Percentiles rank a stretch among this genome's conserved stretches.
Evolutionary conservation across 2,113 vertebrate genomes (phyloP).

Genomic region (Pachypanchax playfairii): DNA sequence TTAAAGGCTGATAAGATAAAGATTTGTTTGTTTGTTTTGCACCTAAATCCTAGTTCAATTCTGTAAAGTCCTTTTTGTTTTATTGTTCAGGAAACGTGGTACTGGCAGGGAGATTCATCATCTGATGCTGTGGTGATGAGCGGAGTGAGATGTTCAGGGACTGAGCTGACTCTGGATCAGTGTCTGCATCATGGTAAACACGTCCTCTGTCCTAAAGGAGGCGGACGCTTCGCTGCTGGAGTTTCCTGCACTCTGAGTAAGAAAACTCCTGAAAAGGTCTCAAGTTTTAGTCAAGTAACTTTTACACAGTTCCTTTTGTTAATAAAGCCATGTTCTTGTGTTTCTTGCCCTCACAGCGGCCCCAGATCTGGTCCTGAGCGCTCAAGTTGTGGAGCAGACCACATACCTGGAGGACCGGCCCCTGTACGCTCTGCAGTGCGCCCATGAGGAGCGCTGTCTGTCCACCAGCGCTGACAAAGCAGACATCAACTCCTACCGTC

Average conservation of each 20-base stretch:
- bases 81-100: constrained; percentile 89
- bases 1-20: too few relatives aligned
- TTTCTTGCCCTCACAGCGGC: constrained; percentile 79
- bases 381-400: constrained; percentile 88
- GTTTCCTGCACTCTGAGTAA: constrained; percentile 93
- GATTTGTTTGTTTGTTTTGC: too few relatives aligned
- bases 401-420: constrained; percentile 96
- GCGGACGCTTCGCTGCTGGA: constrained; percentile 86
- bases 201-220: constrained; percentile 84
- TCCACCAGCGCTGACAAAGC: constrained; percentile 80
- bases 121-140: constrained; percentile 88
- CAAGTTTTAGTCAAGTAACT: background rate
- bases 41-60: background rate
- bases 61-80: background rate
- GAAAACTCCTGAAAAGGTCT: constrained; percentile 31
- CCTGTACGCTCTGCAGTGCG: constrained; percentile 90
- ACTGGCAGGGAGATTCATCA: constrained; percentile 84
- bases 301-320: background rate
- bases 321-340: too few relatives aligned
- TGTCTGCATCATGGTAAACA: constrained; percentile 87
- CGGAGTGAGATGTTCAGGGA: constrained; percentile 93
- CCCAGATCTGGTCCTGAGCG: constrained; percentile 91
- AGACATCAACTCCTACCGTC: constrained; percentile 80
- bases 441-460: constrained; percentile 93
- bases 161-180: constrained; percentile 91